phyloP scores from a whole-genome alignment of 2,797 vertebrate species.

The Sardinella longiceps region DNA sequence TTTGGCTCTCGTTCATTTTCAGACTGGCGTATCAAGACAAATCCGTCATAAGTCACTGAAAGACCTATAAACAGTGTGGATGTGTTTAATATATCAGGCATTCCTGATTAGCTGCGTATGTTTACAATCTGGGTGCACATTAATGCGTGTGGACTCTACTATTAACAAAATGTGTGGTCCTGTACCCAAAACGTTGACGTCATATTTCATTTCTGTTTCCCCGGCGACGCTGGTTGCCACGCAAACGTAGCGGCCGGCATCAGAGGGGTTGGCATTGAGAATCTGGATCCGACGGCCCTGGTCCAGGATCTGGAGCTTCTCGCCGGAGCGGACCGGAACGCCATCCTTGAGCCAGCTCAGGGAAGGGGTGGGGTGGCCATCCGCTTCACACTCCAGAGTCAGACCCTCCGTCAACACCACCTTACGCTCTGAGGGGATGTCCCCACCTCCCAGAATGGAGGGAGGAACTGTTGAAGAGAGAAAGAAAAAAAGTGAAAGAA shows the following conservation, averaged over 20 bases:
- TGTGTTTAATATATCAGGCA: constrained; percentile 4
- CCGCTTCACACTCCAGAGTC: constrained; percentile 84
- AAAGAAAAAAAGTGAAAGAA: background rate
- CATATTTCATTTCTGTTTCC: constrained; percentile 89
- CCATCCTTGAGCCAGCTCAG: constrained; percentile 94
- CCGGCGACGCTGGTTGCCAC: constrained; percentile 95
- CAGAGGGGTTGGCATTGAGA: constrained; percentile 65
- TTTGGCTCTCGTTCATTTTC: background rate
- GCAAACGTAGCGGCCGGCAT: constrained; percentile 86
- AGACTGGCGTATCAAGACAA: background rate
- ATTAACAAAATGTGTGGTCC: background rate
- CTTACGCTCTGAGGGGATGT: constrained; percentile 76
- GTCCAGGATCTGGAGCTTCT: constrained; percentile 77
- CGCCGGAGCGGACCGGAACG: constrained; percentile 78
- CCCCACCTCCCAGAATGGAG: constrained; percentile 76
- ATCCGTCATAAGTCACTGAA: background rate
- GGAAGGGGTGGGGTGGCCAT: constrained; percentile 87
- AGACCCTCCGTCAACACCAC: constrained; percentile 82
- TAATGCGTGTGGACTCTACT: background rate
- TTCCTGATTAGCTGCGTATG: background rate
- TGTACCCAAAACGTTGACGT: constrained; percentile 89
- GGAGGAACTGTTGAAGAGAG: constrained; percentile 85
- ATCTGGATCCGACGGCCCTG: constrained; percentile 87
- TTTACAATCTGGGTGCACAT: background rate
- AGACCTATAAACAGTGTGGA: background rate